Evolutionary conservation across 2,888 invertebrate genomes (phyloP).

Genomic region (Eilema depressum): DNA sequence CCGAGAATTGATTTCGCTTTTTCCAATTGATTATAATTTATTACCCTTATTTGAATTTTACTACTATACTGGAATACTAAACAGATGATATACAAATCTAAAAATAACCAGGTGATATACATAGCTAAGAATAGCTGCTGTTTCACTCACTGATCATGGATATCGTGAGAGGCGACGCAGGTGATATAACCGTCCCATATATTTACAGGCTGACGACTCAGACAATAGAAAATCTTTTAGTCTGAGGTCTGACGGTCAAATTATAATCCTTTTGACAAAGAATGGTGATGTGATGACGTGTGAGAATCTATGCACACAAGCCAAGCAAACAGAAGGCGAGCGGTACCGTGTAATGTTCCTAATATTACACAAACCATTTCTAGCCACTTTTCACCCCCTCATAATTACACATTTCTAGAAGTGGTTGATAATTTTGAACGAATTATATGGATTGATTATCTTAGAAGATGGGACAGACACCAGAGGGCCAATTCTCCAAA

Average conservation of each 20-base stretch:
- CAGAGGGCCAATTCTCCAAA: no score
- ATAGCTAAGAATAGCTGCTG: conserved; percentile 1
- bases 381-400: no score
- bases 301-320: no score
- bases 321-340: no score
- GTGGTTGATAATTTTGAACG: not conserved
- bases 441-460: not conserved
- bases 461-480: not conserved
- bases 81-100: conserved; percentile 7
- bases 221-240: no score
- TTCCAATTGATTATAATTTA: no score
- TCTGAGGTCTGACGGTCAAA: no score
- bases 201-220: not conserved
- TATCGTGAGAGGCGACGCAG: not conserved
- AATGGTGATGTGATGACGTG: not conserved
- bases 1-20: no score
- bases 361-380: no score
- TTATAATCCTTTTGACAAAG: not conserved
- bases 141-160: not conserved
- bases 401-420: no score
- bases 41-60: conserved; percentile 10
- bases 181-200: not conserved
- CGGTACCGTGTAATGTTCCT: no score
- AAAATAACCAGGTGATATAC: conserved; percentile 11
- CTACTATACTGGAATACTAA: conserved; percentile 10